Evolutionary conservation across 2,888 invertebrate species (phyloP).

Genomic region (Eupithecia insigniata): DNA sequence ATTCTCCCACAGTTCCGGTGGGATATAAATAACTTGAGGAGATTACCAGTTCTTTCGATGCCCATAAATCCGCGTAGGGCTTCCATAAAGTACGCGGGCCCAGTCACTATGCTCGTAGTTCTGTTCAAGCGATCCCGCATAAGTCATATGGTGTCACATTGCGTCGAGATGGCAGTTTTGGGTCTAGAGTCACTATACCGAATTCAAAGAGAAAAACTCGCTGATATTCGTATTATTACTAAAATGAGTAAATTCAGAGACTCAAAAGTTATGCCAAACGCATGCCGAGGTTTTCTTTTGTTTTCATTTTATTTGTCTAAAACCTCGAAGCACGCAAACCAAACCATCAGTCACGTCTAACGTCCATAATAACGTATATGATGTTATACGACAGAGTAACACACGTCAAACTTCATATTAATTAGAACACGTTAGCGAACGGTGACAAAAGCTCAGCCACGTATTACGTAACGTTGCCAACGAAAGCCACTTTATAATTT

Average conservation of each 20-base stretch:
- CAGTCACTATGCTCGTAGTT: constrained; percentile 48
- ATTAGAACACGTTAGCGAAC: constrained; percentile 26
- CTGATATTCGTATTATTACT: neutral
- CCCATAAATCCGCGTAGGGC: constrained; percentile 40
- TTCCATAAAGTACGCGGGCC: constrained; percentile 47
- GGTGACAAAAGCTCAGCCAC: constrained; percentile 22
- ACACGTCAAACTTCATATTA: constrained; percentile 8
- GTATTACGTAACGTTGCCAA: constrained; percentile 17
- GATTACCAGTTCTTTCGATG: constrained; percentile 35
- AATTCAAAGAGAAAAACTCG: neutral
- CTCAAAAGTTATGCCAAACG: neutral
- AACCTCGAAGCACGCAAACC: neutral
- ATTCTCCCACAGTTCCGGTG: constrained; percentile 23
- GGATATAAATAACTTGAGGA: constrained; percentile 32
- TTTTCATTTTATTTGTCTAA: neutral
- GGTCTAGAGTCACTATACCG: constrained; percentile 31
- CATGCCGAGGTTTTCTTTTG: neutral
- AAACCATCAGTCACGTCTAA: neutral
- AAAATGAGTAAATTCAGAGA: no score
- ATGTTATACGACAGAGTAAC: neutral
- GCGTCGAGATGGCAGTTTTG: constrained; percentile 45
- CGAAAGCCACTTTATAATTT: constrained; percentile 9
- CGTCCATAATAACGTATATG: neutral
- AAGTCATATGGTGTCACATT: constrained; percentile 60
- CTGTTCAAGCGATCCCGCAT: constrained; percentile 56